A percentile compares a stretch with the other conserved stretches of the same genome.
These are phyloP conservation scores for Bos taurus DNA, from an alignment of 2,113 vertebrate genomes.

Conservation along the genomic window DNA sequence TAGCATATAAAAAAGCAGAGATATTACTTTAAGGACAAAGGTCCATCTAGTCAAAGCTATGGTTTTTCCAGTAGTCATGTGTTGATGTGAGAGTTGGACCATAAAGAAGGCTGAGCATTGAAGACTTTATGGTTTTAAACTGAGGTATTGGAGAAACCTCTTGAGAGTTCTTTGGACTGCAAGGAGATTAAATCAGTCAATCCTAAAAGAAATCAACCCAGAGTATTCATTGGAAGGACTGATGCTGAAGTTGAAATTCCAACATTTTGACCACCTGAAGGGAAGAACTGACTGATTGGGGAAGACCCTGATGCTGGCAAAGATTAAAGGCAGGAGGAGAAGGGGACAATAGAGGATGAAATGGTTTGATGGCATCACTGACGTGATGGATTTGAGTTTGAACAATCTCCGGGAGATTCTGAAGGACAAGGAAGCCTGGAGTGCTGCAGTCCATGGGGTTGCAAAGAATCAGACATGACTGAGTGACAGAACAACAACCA, in stretches of 20 bases:
- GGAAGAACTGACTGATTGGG: background rate
- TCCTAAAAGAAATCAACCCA: background rate
- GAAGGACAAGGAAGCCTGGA: background rate
- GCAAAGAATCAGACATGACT: background rate
- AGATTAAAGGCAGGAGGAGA: background rate
- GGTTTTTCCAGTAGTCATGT: background rate
- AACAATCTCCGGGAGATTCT: accelerated
- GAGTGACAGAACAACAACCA: background rate
- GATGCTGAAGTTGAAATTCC: background rate
- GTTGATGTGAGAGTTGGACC: background rate
- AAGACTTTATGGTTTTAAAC: background rate
- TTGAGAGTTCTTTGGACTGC: background rate
- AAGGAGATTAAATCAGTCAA: background rate
- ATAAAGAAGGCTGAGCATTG: background rate
- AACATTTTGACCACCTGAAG: background rate
- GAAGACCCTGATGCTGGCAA: background rate
- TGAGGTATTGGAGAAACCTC: background rate
- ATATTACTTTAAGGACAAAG: background rate
- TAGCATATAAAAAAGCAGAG: background rate
- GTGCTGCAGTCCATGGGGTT: background rate
- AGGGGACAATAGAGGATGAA: background rate
- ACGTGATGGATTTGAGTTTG: background rate
- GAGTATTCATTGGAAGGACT: background rate
- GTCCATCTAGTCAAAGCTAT: background rate
- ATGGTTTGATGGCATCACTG: background rate